phyloP scores from a whole-genome alignment of 2,888 invertebrate genomes.

The Tetramorium bicarinatum region DNA sequence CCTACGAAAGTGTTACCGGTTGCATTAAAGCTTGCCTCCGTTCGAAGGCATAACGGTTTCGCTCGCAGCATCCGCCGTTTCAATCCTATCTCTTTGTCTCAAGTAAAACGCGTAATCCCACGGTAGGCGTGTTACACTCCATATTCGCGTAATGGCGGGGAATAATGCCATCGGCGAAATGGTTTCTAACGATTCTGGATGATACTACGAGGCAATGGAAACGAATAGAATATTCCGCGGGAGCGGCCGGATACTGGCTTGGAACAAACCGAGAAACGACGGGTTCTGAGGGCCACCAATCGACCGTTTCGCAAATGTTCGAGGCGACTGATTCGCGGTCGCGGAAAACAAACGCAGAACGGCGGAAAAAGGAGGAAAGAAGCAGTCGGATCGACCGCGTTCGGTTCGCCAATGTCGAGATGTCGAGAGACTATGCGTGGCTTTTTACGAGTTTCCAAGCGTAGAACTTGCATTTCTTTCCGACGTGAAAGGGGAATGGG shows the following conservation, averaged over 20 bases:
- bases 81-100: slow-evolving; percentile 30
- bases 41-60: background rate
- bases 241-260: background rate
- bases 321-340: background rate
- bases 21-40: slow-evolving; percentile 30
- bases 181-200: slow-evolving; percentile 28
- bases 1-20: slow-evolving; percentile 24
- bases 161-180: slow-evolving; percentile 30
- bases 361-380: no score
- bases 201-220: slow-evolving; percentile 7
- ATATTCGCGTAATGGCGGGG: slow-evolving; percentile 28
- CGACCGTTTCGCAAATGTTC: slow-evolving; percentile 19
- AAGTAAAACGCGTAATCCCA: slow-evolving; percentile 26
- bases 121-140: slow-evolving; percentile 10
- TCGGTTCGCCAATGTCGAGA: slow-evolving; percentile 63
- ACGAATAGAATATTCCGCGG: slow-evolving; percentile 27
- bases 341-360: background rate
- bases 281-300: background rate
- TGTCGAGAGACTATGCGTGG: slow-evolving; percentile 44
- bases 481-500: slow-evolving; percentile 24
- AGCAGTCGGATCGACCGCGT: background rate
- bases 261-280: background rate
- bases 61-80: slow-evolving; percentile 42
- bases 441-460: slow-evolving; percentile 68
- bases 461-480: slow-evolving; percentile 71